Evolutionary conservation across 2,888 invertebrate genomes (phyloP).

Genomic region (Drosophila rellima): DNA sequence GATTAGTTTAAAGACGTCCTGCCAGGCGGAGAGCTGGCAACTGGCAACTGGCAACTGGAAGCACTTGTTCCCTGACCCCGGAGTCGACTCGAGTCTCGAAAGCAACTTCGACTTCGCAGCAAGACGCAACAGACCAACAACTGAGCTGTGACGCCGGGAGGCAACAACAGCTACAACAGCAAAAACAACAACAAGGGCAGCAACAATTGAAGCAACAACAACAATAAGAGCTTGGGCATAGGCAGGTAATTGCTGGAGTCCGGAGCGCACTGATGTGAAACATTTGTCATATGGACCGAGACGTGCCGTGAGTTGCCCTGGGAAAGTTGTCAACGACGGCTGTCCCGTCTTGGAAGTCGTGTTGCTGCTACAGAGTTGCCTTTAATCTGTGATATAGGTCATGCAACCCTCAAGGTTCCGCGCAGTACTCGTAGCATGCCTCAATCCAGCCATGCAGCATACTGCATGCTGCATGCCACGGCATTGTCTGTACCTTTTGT

Average conservation of each 20-base stretch:
- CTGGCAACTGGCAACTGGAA: constrained; percentile 59
- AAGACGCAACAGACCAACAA: constrained; percentile 65
- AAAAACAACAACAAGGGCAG: constrained; percentile 34
- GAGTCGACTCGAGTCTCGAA: constrained; percentile 8
- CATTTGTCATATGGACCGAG: constrained; percentile 83
- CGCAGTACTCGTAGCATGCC: constrained; percentile 36
- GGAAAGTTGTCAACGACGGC: constrained; percentile 64
- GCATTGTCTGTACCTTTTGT: constrained; percentile 48
- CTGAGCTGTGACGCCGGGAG: constrained; percentile 77
- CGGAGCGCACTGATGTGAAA: constrained; percentile 80
- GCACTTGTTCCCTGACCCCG: constrained; percentile 70
- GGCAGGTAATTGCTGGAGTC: constrained; percentile 77
- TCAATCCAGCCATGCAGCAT: constrained; percentile 22
- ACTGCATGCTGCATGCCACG: constrained; percentile 31
- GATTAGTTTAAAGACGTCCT: constrained; percentile 57
- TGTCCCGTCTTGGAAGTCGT: constrained; percentile 22
- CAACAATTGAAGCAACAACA: constrained; percentile 15
- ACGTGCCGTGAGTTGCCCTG: constrained; percentile 72
- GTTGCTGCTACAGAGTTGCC: constrained; percentile 11
- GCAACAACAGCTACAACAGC: constrained; percentile 38
- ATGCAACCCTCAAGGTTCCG: constrained; percentile 80
- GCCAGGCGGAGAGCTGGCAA: constrained; percentile 45
- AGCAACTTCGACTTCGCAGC: constrained; percentile 56
- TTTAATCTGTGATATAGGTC: constrained; percentile 78
- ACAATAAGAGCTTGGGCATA: constrained; percentile 34